A percentile compares a stretch with the other conserved stretches of the same genome.
These are phyloP conservation scores for Allobates femoralis DNA, from an alignment of 2,797 vertebrate species.

Conservation along the genomic window DNA sequence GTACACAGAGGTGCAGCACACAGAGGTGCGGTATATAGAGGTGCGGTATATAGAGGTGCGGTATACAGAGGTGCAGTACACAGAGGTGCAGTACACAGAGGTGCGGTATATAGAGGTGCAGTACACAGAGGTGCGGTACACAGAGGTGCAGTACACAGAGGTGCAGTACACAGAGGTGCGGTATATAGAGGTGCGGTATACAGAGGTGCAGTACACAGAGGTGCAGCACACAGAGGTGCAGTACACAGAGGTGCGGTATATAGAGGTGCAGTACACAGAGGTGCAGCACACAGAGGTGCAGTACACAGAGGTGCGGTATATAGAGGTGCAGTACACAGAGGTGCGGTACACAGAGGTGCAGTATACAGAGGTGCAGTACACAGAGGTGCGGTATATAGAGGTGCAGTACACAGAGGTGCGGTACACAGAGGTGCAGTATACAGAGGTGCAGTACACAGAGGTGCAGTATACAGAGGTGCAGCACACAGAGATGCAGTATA, in stretches of 20 bases:
- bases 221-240: not conserved
- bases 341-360: not conserved
- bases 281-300: not conserved
- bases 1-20: not conserved
- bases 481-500: not conserved
- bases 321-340: not conserved
- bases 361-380: not conserved
- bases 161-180: not conserved
- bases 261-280: too few relatives aligned
- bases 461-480: not conserved
- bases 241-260: not conserved
- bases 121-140: not conserved
- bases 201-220: not conserved
- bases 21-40: not conserved
- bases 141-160: not conserved
- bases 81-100: not conserved
- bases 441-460: not conserved
- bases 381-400: not conserved
- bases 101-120: not conserved
- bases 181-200: not conserved
- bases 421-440: not conserved
- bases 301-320: not conserved
- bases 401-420: not conserved
- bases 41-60: not conserved
- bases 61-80: too few relatives aligned